Evolutionary conservation across 2,113 vertebrate species (phyloP), one percentile per base, ranked within the genome.

Genomic region (Pitta sordida): DNA sequence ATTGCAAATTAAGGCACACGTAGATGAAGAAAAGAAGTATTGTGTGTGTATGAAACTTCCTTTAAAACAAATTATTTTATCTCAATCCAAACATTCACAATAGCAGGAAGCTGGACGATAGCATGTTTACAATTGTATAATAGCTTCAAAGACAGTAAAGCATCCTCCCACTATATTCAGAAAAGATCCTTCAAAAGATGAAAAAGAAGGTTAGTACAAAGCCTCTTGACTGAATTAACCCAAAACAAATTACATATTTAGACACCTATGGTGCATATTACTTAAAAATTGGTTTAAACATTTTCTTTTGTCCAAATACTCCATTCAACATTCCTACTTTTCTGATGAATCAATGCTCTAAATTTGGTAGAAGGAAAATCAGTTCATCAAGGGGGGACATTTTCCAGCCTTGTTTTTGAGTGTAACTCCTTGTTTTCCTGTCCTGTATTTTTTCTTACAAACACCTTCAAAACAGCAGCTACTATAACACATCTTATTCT

Each of bases 61-160:
- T 94, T 87, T 81, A 73, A 93, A 96, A 83, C 65, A 81, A 88
- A 93, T 74, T 52, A 43, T 68, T 95, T 95, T 77, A 94, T 94
- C 92, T 94, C 4, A 10, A 74, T 85, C 86, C 93, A 94, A 60
- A 88, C 68, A 70, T 32, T 92, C 69, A 97, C 95, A 97, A 97
- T 96, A 94, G 86, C 70, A 95, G 97, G 96, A 98, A 97, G 79
- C 52, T 82, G 92, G 83, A 93, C 86, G 81, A 79, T 46, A 88
- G 52, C 34, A 5, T 85, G 74, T 90, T 90, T 95, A 94, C 27
- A 88, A 14, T 21, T 48, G n/a, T 74, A 32, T 67, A 78, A 78
- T 70, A 49, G 82, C 68, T 93, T 75, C 69, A 82, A 88, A 95
- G 69, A 23, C 82, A 94, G 91, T 68, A 48, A 76, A 78, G 39